Base-by-base conservation (phyloP, 2,888 invertebrate species). In the Parnassius apollo region DNA sequence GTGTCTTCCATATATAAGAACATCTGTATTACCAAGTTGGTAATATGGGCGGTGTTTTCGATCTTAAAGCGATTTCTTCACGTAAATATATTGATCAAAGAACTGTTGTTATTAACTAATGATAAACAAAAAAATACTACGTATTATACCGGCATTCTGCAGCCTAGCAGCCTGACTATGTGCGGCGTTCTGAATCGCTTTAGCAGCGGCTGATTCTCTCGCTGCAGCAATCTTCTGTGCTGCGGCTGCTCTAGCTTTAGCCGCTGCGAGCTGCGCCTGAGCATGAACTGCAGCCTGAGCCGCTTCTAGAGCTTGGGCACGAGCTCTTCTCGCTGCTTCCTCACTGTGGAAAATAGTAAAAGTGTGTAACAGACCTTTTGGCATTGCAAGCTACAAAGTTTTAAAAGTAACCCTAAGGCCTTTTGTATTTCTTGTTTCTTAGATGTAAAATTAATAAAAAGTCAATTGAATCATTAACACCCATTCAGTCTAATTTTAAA, bases 221-320 rank as follows among this genome's bases (percentile, higher is more conserved):
- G 94, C 93, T 0, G 96, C 94, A 0, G 96, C 95, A 4, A 95
- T 93, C 69, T 94, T 93, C 77, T 96, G 96, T 2, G 95, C 94
- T 42, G 95, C 94, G 0, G 95, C 94, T 0, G 95, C 96, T 0
- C 95, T 92, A 0, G 94, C 93, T 75, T 95, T 95, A 0, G 95
- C 93, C 0, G 94, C 93, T 0, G 95, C 95, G 8, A 96, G 85
- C 72, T 94, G 93, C 64, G 95, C 95, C 66, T 96, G 95, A 2
- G 95, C 94, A 62, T 93, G 91, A 0, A 95, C 93, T 2, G 95
- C 94, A 0, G 93, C 90, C 66, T 93, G 94, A 0, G 95, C 94
- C 0, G 95, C 94, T 18, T 94, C 93, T 0, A 94, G 91, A 0
- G 95, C 94, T 70, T 94, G 94, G 0, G 94, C 94, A 9, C 95